Percentiles rank a stretch among this genome's conserved stretches.
Conservation (phyloP, 2,888 invertebrate species). For the Onchidella celtica region DNA sequence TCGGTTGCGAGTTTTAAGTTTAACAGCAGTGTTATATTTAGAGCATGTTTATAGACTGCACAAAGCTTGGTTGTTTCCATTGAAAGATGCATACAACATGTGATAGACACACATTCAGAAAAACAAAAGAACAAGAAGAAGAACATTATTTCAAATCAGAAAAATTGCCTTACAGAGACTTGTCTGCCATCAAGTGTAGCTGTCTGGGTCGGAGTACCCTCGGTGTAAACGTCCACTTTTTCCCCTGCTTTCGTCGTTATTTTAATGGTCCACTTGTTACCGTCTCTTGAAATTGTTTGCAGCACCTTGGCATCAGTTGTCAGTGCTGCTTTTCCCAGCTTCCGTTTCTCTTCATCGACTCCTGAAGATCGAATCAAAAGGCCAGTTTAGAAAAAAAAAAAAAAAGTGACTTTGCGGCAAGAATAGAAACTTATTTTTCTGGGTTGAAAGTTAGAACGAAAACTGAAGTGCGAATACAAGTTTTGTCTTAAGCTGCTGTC, state of each 20-base stretch:
- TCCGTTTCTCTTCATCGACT: slow-evolving; percentile 61
- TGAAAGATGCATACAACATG: no score
- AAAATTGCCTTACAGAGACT: slow-evolving; percentile 85
- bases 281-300: slow-evolving; percentile 87
- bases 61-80: no score
- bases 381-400: not conserved
- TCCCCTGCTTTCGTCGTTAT: slow-evolving; percentile 69
- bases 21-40: no score
- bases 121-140: no score
- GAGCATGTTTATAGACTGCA: no score
- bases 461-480: no score
- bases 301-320: slow-evolving; percentile 92
- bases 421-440: no score
- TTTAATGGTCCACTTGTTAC: slow-evolving; percentile 88
- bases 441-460: no score
- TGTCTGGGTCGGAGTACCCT: slow-evolving; percentile 72
- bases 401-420: not conserved
- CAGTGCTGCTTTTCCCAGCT: slow-evolving; percentile 81
- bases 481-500: no score
- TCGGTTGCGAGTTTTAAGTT: no score
- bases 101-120: no score
- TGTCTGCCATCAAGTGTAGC: slow-evolving; percentile 93
- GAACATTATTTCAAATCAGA: no score
- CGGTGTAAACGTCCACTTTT: slow-evolving; percentile 67
- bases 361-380: slow-evolving; percentile 54